A percentile compares a stretch with the other conserved stretches of the same genome.
Conservation (phyloP, 2,113 vertebrate species). For the Columba livia region DNA sequence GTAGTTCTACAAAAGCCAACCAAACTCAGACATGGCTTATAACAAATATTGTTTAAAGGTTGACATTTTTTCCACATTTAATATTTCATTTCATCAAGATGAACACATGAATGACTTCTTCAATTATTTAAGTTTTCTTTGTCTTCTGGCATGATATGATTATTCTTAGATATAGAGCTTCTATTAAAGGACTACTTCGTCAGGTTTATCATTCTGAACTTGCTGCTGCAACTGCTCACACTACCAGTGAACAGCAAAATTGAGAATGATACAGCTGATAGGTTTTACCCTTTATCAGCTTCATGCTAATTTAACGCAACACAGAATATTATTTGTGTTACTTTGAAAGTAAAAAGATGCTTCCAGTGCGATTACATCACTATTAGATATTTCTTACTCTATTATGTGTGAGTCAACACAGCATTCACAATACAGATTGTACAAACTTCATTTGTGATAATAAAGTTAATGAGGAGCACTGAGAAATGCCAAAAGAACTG, state of each 20-base stretch:
- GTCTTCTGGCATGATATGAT: not conserved
- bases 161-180: not conserved
- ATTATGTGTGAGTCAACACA: not conserved
- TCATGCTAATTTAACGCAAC: slow-evolving; percentile 47
- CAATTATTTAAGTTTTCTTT: not conserved
- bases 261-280: not conserved
- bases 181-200: not conserved
- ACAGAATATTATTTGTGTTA: slow-evolving; percentile 39
- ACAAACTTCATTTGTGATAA: slow-evolving; percentile 42
- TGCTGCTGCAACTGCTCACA: not conserved
- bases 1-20: not conserved
- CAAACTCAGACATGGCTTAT: not conserved
- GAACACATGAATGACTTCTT: not conserved
- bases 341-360: slow-evolving; percentile 7
- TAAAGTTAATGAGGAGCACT: slow-evolving; percentile 29
- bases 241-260: not conserved
- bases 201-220: not conserved
- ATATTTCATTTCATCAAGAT: not conserved
- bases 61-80: not conserved
- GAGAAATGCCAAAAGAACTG: slow-evolving; percentile 26
- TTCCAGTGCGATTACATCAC: slow-evolving; percentile 9
- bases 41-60: not conserved
- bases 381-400: slow-evolving; percentile 27
- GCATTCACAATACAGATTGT: not conserved
- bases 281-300: slow-evolving; percentile 26